Conservation (phyloP, 2,888 invertebrate species). For the Proisotoma minuta region DNA sequence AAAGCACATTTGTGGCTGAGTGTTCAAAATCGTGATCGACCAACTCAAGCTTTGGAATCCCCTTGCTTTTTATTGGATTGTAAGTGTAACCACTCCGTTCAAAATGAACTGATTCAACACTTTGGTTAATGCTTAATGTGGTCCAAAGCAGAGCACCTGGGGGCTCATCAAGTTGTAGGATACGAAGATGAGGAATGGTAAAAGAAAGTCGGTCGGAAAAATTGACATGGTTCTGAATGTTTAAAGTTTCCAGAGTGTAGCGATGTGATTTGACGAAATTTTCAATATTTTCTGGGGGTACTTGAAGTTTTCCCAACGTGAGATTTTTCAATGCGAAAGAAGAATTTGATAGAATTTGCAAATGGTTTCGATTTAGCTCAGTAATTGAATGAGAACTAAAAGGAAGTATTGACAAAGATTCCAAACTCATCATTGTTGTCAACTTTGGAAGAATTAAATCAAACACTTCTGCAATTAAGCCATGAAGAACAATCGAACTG, state of each 20-base stretch:
- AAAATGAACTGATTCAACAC: conserved; percentile 25
- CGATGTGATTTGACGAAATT: conserved; percentile 28
- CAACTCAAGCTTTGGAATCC: conserved; percentile 14
- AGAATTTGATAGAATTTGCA: conserved; percentile 29
- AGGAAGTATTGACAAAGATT: conserved; percentile 20
- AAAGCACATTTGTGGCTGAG: conserved; percentile 27
- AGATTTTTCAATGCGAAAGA: conserved; percentile 23
- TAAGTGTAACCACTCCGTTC: conserved; percentile 17
- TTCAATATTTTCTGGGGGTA: conserved; percentile 22
- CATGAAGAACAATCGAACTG: conserved; percentile 13
- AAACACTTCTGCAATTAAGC: conserved; percentile 21
- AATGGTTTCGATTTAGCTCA: conserved; percentile 26
- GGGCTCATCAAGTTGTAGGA: conserved; percentile 27
- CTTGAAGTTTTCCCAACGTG: conserved; percentile 12
- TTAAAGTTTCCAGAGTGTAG: conserved; percentile 26
- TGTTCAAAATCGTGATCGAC: conserved; percentile 28
- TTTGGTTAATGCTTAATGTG: conserved; percentile 26
- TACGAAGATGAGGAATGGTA: conserved; percentile 24
- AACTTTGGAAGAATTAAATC: conserved; percentile 27
- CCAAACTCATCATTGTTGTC: conserved; percentile 26
- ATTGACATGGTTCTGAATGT: conserved; percentile 27
- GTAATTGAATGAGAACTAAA: conserved; percentile 13
- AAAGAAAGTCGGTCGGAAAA: conserved; percentile 30
- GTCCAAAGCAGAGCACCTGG: conserved; percentile 26
- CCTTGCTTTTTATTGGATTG: conserved; percentile 27